These are phyloP conservation scores for Erebia ligea DNA, from an alignment of 2,888 invertebrate species.

Conservation along the genomic window DNA sequence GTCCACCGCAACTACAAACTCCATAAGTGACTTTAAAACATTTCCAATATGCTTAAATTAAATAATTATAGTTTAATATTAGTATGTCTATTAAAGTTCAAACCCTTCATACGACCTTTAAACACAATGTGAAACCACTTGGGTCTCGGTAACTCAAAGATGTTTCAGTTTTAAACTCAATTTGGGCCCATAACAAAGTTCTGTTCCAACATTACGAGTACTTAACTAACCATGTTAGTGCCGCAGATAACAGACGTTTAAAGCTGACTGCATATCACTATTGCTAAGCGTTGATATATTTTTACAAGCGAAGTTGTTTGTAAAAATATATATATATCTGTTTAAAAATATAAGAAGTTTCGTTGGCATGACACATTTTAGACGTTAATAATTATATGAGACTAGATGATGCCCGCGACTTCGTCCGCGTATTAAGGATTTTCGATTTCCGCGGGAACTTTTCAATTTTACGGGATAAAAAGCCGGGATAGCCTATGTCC, in stretches of 20 bases:
- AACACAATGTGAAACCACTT: not conserved
- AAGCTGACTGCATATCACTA: not conserved
- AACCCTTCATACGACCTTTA: not conserved
- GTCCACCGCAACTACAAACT: no score
- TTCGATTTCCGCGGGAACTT: no score
- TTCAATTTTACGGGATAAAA: no score
- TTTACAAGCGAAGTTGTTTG: no score
- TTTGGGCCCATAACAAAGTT: constrained; percentile 28
- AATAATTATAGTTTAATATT: not conserved
- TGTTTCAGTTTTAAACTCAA: constrained; percentile 28
- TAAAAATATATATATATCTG: no score
- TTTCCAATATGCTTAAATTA: not conserved
- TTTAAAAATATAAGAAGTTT: no score
- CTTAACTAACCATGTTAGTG: constrained; percentile 29
- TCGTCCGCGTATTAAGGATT: no score
- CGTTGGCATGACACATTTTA: no score
- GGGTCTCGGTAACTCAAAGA: constrained; percentile 12
- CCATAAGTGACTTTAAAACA: not conserved
- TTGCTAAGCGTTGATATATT: not conserved
- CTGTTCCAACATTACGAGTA: constrained; percentile 29
- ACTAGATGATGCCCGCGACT: no score
- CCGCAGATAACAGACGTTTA: constrained; percentile 20
- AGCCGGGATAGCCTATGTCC: no score
- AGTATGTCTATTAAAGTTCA: not conserved
- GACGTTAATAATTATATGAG: no score